A percentile compares a stretch with the other conserved stretches of the same genome.
Evolutionary conservation across 2,888 invertebrate genomes (phyloP).

Genomic region (Myopa testacea): DNA sequence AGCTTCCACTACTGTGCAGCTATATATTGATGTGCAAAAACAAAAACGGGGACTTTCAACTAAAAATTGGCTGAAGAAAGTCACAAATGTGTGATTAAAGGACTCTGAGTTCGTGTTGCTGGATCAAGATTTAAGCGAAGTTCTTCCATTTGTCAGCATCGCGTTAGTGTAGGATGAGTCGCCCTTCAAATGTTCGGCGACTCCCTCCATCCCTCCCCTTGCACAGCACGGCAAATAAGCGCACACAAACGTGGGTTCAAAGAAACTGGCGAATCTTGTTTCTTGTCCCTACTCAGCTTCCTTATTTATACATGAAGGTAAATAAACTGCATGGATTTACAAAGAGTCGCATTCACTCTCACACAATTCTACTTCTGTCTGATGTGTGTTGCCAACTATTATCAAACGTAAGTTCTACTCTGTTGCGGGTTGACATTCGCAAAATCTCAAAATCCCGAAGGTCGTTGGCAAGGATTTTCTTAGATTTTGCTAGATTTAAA

Average conservation of each 20-base stretch:
- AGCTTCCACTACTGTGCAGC: too few species aligned
- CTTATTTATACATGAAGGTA: slow-evolving; percentile 6
- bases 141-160: too few species aligned
- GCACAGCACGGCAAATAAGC: background rate
- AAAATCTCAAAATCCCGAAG: slow-evolving; percentile 69
- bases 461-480: slow-evolving; percentile 69
- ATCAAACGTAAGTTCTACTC: slow-evolving; percentile 51
- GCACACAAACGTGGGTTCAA: slow-evolving; percentile 5
- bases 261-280: background rate
- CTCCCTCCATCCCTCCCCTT: background rate
- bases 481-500: slow-evolving; percentile 69
- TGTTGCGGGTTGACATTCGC: slow-evolving; percentile 66
- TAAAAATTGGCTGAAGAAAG: slow-evolving; percentile 13
- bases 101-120: background rate
- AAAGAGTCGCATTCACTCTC: slow-evolving; percentile 39
- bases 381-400: slow-evolving; percentile 64
- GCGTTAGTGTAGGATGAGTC: too few species aligned
- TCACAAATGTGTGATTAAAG: slow-evolving; percentile 54
- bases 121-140: slow-evolving; percentile 31
- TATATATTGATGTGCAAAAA: too few species aligned
- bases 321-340: slow-evolving; percentile 28
- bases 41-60: too few species aligned
- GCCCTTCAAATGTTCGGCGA: too few species aligned
- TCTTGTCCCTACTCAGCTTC: background rate
- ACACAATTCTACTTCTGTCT: slow-evolving; percentile 51